phyloP scores from a whole-genome alignment of 2,888 invertebrate species.

The Timandra comae region DNA sequence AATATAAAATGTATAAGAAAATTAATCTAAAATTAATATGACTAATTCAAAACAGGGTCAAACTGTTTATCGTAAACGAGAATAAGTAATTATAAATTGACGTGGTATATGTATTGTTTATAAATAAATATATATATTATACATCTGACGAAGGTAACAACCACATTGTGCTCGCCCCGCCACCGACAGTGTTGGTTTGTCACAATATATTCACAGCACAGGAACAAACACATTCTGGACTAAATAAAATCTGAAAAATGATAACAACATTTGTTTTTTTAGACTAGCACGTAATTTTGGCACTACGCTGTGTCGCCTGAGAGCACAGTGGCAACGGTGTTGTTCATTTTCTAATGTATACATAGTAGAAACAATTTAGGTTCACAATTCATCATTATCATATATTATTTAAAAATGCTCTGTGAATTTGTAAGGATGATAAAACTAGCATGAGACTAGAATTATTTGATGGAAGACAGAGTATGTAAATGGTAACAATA shows the following conservation, averaged over 20 bases:
- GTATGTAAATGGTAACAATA: constrained; percentile 10
- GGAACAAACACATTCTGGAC: constrained; percentile 75
- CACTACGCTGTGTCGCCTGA: constrained; percentile 65
- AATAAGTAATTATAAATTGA: too few relatives aligned
- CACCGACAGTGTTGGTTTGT: constrained; percentile 66
- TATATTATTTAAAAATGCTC: constrained; percentile 41
- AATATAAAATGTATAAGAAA: neutral
- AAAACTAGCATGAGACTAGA: constrained; percentile 15
- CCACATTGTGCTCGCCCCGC: constrained; percentile 49
- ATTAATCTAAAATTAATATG: neutral
- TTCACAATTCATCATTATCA: too few relatives aligned
- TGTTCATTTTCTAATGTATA: constrained; percentile 48
- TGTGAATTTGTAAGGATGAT: constrained; percentile 39
- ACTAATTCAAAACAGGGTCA: constrained; percentile 11
- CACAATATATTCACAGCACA: constrained; percentile 69
- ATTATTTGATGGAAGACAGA: constrained; percentile 12
- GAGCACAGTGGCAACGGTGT: constrained; percentile 67
- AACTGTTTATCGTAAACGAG: too few relatives aligned
- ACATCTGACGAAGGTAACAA: constrained; percentile 39
- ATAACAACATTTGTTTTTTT: constrained; percentile 72
- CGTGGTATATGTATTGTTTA: too few relatives aligned
- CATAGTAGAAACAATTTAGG: too few relatives aligned
- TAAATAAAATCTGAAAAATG: constrained; percentile 76
- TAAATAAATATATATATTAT: too few relatives aligned
- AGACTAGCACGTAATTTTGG: constrained; percentile 77